phyloP scores from a whole-genome alignment of 2,888 invertebrate genomes.

The Himalopsyche japonica region DNA sequence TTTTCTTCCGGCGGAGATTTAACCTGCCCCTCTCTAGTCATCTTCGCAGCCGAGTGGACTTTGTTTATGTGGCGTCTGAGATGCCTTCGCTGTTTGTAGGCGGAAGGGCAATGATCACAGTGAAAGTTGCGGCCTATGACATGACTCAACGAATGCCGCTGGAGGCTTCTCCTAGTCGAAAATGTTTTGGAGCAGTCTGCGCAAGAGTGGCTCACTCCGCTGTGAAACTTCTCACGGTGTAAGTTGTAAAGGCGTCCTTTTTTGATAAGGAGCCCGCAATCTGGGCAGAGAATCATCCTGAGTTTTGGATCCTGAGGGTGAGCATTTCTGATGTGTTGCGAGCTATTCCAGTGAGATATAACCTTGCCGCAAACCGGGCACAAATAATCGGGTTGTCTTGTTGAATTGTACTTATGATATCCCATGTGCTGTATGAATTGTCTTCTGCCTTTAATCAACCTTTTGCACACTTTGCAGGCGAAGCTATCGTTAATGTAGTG shows the following conservation, averaged over 20 bases:
- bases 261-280: conserved; percentile 16
- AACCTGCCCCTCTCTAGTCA: not conserved
- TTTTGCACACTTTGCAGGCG: conserved; percentile 13
- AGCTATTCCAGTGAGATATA: not conserved
- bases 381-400: not conserved
- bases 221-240: conserved; percentile 20
- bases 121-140: conserved; percentile 10
- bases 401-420: conserved; percentile 8
- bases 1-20: not conserved
- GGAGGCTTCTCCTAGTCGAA: conserved; percentile 10
- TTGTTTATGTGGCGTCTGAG: conserved; percentile 8
- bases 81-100: conserved; percentile 22
- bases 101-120: conserved; percentile 18
- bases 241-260: not conserved
- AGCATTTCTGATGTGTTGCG: conserved; percentile 6
- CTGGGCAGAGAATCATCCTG: conserved; percentile 10
- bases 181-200: conserved; percentile 9
- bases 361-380: conserved; percentile 21
- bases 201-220: conserved; percentile 10
- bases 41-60: conserved; percentile 4
- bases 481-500: conserved; percentile 15
- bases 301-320: conserved; percentile 3
- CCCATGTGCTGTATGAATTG: conserved; percentile 8
- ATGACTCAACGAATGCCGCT: conserved; percentile 23
- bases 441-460: conserved; percentile 17